Conservation (phyloP, 2,113 vertebrate species). For the Rhea americana region DNA sequence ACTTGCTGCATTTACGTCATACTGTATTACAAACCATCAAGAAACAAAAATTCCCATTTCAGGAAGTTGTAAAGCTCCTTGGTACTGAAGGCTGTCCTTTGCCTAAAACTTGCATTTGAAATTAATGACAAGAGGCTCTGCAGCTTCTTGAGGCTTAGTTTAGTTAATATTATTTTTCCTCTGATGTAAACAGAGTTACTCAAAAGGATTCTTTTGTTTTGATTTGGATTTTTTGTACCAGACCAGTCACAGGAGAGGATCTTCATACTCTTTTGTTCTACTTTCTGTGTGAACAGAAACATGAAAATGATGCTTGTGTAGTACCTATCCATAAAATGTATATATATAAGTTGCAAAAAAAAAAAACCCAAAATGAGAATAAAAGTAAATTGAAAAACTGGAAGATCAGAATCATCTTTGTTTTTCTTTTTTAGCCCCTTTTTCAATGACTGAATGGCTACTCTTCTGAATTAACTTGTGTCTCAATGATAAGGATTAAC, state of each 20-base stretch:
- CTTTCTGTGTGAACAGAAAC: background rate
- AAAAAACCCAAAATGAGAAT: background rate
- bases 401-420: background rate
- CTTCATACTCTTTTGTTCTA: background rate
- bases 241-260: background rate
- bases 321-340: background rate
- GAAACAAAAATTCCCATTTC: background rate
- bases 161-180: background rate
- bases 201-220: background rate
- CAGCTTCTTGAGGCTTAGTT: background rate
- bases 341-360: background rate
- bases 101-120: background rate
- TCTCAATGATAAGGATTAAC: background rate
- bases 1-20: background rate
- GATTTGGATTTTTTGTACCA: background rate
- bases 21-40: background rate
- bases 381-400: constrained; percentile 5
- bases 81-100: background rate
- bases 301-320: background rate
- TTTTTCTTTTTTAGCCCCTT: background rate
- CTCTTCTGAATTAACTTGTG: constrained; percentile 12
- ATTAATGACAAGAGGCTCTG: background rate
- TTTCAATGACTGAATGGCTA: background rate
- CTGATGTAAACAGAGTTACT: background rate
- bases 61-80: background rate